phyloP scores from a whole-genome alignment of 2,797 vertebrate species.

The Bovichtus diacanthus region DNA sequence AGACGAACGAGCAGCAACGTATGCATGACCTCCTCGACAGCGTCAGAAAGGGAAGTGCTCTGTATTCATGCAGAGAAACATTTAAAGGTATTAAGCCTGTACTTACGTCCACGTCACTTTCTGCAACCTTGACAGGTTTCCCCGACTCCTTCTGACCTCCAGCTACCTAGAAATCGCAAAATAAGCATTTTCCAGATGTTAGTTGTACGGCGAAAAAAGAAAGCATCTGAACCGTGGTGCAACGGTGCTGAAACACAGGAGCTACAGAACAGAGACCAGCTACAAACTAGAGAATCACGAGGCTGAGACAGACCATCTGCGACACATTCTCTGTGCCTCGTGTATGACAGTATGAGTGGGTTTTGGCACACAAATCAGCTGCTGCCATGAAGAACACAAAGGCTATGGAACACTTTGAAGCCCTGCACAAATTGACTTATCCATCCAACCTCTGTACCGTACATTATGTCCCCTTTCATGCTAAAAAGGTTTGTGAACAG shows the following conservation, averaged over 20 bases:
- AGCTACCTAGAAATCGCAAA: conserved; percentile 84
- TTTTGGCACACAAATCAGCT: conserved; percentile 53
- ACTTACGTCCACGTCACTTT: conserved; percentile 96
- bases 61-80: not conserved
- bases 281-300: conserved; percentile 24
- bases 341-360: conserved; percentile 56
- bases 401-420: conserved; percentile 69
- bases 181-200: conserved; percentile 24
- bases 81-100: not conserved
- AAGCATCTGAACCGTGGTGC: not conserved
- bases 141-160: conserved; percentile 90
- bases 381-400: conserved; percentile 54
- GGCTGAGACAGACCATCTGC: conserved; percentile 32
- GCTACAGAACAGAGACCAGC: conserved; percentile 38
- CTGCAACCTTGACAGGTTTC: conserved; percentile 94
- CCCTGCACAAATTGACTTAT: conserved; percentile 55
- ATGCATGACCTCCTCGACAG: not conserved
- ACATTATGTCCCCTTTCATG: not conserved
- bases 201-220: not conserved
- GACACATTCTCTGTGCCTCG: conserved; percentile 38
- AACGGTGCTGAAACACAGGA: conserved; percentile 9
- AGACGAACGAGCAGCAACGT: not conserved
- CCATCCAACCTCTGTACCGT: not conserved
- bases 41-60: not conserved
- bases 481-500: not conserved